phyloP scores from a whole-genome alignment of 1,140 invertebrate species.

The Hormaphis cornu region DNA sequence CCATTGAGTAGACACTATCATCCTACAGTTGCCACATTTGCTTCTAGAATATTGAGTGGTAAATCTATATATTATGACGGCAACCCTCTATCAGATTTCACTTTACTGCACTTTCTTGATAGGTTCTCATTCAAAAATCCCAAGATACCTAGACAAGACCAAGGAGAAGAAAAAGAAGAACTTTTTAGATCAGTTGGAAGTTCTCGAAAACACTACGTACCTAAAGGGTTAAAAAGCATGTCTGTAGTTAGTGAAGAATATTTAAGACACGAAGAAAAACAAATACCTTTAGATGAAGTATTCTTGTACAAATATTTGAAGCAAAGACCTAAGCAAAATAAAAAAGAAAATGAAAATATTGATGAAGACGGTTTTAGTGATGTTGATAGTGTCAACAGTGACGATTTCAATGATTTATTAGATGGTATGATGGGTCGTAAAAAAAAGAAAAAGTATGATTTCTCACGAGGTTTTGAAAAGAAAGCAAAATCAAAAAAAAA shows the following conservation, averaged over 20 bases:
- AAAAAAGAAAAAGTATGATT: conserved; percentile 43
- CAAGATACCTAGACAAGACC: conserved; percentile 54
- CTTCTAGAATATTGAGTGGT: conserved; percentile 67
- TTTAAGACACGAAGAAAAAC: conserved; percentile 54
- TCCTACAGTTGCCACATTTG: conserved; percentile 83
- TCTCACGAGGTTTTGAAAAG: conserved; percentile 38
- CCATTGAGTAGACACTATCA: conserved; percentile 71
- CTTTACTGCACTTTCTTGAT: conserved; percentile 79
- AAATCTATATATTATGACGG: conserved; percentile 71
- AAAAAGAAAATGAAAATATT: conserved; percentile 38
- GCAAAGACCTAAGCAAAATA: conserved; percentile 36
- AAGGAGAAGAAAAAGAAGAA: conserved; percentile 40
- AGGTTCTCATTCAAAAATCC: conserved; percentile 95
- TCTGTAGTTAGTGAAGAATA: conserved; percentile 60
- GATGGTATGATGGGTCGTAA: conserved; percentile 49
- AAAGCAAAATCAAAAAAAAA: conserved; percentile 40
- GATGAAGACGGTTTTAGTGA: conserved; percentile 54
- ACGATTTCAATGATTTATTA: conserved; percentile 80
- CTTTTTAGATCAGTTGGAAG: conserved; percentile 48
- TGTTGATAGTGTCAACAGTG: conserved; percentile 71
- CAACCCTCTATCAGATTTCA: conserved; percentile 87
- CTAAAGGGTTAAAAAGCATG: conserved; percentile 52
- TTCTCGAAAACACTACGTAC: conserved; percentile 52
- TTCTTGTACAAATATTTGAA: conserved; percentile 61
- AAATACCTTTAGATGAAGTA: conserved; percentile 70